phyloP scores from a whole-genome alignment of 1,140 invertebrate species.

The Homarus americanus region DNA sequence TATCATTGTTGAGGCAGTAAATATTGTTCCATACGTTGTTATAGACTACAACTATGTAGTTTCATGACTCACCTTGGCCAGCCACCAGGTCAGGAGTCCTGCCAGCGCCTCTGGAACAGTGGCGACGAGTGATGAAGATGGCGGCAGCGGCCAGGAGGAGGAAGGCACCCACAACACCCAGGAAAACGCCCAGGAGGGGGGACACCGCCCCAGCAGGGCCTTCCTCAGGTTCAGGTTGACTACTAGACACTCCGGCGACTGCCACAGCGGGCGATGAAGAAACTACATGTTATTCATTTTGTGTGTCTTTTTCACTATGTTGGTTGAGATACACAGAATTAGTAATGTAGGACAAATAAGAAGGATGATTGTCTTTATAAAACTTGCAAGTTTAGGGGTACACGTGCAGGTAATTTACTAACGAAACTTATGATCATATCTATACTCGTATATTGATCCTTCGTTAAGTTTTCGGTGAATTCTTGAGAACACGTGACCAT shows the following conservation, averaged over 20 bases:
- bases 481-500: too few species aligned
- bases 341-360: too few species aligned
- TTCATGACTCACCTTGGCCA: constrained; percentile 44
- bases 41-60: too few species aligned
- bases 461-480: too few species aligned
- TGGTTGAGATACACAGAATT: too few species aligned
- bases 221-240: constrained; percentile 35
- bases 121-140: constrained; percentile 49
- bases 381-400: too few species aligned
- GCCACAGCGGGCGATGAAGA: background rate
- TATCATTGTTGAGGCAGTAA: too few species aligned
- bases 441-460: too few species aligned
- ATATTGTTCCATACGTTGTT: too few species aligned
- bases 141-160: constrained; percentile 53
- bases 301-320: background rate
- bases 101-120: constrained; percentile 50
- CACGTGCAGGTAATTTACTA: too few species aligned
- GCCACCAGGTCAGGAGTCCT: constrained; percentile 62
- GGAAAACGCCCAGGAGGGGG: constrained; percentile 56
- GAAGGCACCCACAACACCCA: constrained; percentile 58
- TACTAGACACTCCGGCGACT: constrained; percentile 66
- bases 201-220: constrained; percentile 43
- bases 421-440: too few species aligned
- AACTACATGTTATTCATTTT: constrained; percentile 44
- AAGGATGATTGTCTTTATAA: too few species aligned